phyloP scores from a whole-genome alignment of 2,113 vertebrate genomes.

The Pachypanchax playfairii region DNA sequence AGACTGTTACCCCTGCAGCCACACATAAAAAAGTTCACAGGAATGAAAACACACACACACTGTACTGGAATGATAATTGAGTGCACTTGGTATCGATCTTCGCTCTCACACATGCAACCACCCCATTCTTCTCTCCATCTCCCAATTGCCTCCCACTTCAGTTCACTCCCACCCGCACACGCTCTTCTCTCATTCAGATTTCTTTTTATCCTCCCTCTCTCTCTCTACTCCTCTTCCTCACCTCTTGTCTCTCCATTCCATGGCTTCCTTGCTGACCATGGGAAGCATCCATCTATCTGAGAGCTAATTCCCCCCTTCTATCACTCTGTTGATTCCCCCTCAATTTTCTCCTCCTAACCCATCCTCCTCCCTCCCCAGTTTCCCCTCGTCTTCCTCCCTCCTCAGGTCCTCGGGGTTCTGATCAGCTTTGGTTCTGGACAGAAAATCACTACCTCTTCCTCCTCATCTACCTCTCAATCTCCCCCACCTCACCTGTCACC shows the following conservation, averaged over 20 bases:
- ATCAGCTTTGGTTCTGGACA: constrained; percentile 62
- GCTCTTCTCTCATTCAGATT: constrained; percentile 57
- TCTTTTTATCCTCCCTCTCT: constrained; percentile 51
- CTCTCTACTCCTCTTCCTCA: constrained; percentile 30
- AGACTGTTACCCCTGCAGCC: constrained; percentile 48
- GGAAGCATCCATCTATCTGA: constrained; percentile 62
- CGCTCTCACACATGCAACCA: constrained; percentile 35
- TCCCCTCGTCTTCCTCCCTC: constrained; percentile 26
- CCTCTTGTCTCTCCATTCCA: constrained; percentile 11
- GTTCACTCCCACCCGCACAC: constrained; percentile 38
- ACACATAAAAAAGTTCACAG: constrained; percentile 46
- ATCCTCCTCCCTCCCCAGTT: constrained; percentile 10
- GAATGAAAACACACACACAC: constrained; percentile 34
- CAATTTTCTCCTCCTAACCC: background rate
- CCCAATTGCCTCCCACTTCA: constrained; percentile 34
- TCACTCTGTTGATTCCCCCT: constrained; percentile 21
- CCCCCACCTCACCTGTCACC: constrained; percentile 45
- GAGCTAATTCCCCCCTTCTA: constrained; percentile 17
- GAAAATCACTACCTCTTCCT: constrained; percentile 70
- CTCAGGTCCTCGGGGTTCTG: constrained; percentile 54
- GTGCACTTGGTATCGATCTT: constrained; percentile 69
- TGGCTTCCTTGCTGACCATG: constrained; percentile 58
- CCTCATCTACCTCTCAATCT: constrained; percentile 62
- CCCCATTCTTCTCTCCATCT: constrained; percentile 53
- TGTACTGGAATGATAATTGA: constrained; percentile 73